phyloP scores from a whole-genome alignment of 2,113 vertebrate species.

The Lonchura striata region DNA sequence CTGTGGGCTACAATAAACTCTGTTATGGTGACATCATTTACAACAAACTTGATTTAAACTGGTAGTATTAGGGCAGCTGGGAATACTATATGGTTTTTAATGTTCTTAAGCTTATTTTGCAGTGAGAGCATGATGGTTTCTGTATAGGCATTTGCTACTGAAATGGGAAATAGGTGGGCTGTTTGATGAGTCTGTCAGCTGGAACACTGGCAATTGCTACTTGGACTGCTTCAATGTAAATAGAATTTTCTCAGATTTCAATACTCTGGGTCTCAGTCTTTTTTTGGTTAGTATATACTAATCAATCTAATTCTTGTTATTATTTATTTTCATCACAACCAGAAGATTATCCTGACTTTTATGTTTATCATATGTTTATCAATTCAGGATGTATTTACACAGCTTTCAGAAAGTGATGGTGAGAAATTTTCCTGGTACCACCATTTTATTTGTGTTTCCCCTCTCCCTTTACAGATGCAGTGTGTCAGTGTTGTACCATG shows the following conservation, averaged over 20 bases:
- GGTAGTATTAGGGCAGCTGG: background rate
- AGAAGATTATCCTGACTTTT: background rate
- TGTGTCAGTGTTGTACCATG: background rate
- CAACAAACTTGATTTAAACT: constrained; percentile 20
- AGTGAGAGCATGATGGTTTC: constrained; percentile 10
- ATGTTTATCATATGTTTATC: background rate
- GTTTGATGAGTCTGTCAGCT: constrained; percentile 57
- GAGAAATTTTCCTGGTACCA: background rate
- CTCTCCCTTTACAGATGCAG: background rate
- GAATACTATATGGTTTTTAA: background rate
- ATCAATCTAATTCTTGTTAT: background rate
- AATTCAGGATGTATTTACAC: background rate
- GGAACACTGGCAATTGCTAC: constrained; percentile 34
- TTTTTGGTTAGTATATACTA: background rate
- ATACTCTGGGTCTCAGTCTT: background rate
- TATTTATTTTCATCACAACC: background rate
- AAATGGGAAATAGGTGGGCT: constrained; percentile 52
- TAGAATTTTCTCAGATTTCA: constrained; percentile 15
- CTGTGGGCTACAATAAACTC: background rate
- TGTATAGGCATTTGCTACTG: constrained; percentile 24
- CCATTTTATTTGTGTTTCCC: background rate
- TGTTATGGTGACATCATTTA: background rate
- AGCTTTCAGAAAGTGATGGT: background rate
- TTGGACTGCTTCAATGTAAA: constrained; percentile 44
- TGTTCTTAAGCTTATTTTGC: constrained; percentile 24